Base-by-base conservation (phyloP, 1,140 invertebrate genomes). In the Aphaenogaster floridana region DNA sequence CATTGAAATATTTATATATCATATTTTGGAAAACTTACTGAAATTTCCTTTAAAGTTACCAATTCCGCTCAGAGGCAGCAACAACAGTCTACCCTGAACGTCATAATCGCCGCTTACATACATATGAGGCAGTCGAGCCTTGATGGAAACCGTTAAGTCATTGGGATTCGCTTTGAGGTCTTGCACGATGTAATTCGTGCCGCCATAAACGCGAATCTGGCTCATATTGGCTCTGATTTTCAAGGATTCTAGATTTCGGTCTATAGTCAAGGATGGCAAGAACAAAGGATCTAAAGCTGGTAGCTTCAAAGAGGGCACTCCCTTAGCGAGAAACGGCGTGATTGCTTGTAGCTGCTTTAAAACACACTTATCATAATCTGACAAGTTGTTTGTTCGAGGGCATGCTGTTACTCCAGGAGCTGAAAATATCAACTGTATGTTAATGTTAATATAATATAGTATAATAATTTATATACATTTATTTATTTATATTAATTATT, bases 21-120 rank as follows among this genome's bases (percentile, higher is more conserved):
- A 11, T 21, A 61, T 21, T 13, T 39, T 39, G 9, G 0, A 13
- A 69, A 36, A 96, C 97, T 96, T 94, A 97, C 97, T 97, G 93
- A 97, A 97, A 92, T 97, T 97, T 93, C 97, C 97, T 90, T 94
- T 96, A 80, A 97, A 96, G 69, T 94, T 96, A 61, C 97, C 97
- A 93, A 96, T 96, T 63, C 97, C 97, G 90, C 95, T 96, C 61
- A 97, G 95, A 50, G 97, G 97, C 11, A 97, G 94, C 13, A 97
- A 93, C 2, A 98, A 93, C 2, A 97, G 92, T 57, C 96, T 96
- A 71, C 97, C 97, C 11, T 96, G 95, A 2, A 97, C 96, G 79
- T 97, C 97, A 90, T 97, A 97, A 77, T 97, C 96, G 50, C 97
- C 96, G 3, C 94, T 95, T 21, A 97, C 96, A 57, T 96, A 92